phyloP scores from a whole-genome alignment of 1,140 invertebrate genomes.

The Pomacea maculata region DNA sequence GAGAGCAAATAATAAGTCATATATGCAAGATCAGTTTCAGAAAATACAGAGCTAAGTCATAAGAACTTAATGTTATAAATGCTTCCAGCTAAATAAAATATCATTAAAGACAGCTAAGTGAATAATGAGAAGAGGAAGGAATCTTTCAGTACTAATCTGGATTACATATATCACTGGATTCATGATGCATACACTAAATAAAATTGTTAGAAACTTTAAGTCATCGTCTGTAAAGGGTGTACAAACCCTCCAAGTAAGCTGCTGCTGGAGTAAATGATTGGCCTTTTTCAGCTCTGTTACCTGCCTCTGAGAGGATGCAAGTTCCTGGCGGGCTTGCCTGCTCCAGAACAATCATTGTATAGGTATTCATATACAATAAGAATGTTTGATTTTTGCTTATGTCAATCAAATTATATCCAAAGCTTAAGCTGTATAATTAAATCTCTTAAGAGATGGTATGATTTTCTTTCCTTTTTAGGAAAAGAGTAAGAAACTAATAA shows the following conservation, averaged over 20 bases:
- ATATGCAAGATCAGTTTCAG: no score
- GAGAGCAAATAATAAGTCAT: no score
- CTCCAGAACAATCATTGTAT: not conserved
- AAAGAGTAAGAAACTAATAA: no score
- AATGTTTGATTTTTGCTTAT: no score
- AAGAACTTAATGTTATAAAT: no score
- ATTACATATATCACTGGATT: not conserved
- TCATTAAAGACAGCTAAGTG: no score
- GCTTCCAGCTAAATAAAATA: no score
- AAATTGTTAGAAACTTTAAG: not conserved
- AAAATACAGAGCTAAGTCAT: no score
- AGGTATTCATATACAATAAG: no score
- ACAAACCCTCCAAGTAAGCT: slow-evolving; percentile 54
- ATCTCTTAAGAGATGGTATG: not conserved
- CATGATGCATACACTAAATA: not conserved
- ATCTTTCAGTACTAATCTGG: no score
- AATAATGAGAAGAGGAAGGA: no score
- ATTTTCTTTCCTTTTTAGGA: no score
- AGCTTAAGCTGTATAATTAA: not conserved
- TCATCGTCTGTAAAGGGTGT: not conserved
- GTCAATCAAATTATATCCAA: not conserved
- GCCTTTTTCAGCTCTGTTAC: slow-evolving; percentile 47
- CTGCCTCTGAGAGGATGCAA: slow-evolving; percentile 40
- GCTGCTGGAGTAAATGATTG: slow-evolving; percentile 48
- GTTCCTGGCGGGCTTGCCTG: slow-evolving; percentile 46